Base-by-base conservation (phyloP, 35 echinoderm and acorn worm species). In the Strongylocentrotus purpuratus region DNA sequence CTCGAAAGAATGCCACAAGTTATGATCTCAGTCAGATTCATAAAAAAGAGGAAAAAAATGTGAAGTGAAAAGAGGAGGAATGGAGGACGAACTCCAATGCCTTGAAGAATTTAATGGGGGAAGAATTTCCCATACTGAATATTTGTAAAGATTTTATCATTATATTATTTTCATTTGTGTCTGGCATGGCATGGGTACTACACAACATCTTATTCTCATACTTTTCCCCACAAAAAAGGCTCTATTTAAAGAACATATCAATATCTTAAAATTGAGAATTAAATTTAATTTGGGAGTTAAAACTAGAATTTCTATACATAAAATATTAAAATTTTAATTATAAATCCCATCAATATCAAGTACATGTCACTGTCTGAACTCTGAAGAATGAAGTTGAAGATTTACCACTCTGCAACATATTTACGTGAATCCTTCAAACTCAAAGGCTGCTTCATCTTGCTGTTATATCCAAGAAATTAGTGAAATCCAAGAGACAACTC, bases 1-100 rank as follows among this genome's bases (percentile, higher is more conserved):
- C 87, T 89, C 87, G 5, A 0, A 89, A 89, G 87, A 89, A 89
- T 89, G 87, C 45, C 33, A 46, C 33, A 89, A 89, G 87, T 89
- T 89, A 89, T 89, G 87, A 89, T 89, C 87, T 46, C 33, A 46
- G 25, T 33, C 87, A 11, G 32, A 89, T 89, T 89, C 25, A 1
- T 41, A 41, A 28, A n/a, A 78, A 28, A 78, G 22, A 78, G 65
- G n/a, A 6, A 4, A 78, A 78, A 78, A n/a, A 78, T 78, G 65
- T 78, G 4, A 78, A 78, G 65, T n/a, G 28, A 4, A 78, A 78
- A 78, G 65, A n/a, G 65, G 65, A 78, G 22, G 65, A 78, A 78
- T 78, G 65, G 25, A 78, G 65, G 65, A 28, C 15, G 65, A 78
- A 78, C 65, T 78, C 22, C 6, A 78, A 78, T 78, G 5, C 65